Evolutionary conservation across 2,113 vertebrate genomes (phyloP).

Genomic region (Xenopus laevis): DNA sequence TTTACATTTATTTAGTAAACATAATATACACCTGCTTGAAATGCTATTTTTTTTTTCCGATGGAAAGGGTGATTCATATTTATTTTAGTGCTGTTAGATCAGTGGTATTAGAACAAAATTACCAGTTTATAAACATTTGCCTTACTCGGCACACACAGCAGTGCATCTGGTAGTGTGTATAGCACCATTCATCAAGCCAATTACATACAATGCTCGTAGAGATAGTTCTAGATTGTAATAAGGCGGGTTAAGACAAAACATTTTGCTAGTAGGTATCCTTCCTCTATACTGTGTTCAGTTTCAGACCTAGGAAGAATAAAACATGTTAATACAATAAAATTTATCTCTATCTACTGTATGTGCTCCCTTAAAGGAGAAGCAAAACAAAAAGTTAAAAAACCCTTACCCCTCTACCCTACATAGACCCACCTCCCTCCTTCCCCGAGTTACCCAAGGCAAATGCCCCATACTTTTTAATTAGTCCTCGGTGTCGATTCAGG

Average conservation of each 20-base stretch:
- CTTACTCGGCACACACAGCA: background rate
- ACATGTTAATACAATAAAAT: no score
- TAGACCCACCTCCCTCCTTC: no score
- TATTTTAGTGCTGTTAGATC: background rate
- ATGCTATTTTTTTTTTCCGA: background rate
- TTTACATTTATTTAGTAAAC: constrained; percentile 29
- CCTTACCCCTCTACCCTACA: no score
- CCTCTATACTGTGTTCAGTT: no score
- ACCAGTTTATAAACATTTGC: background rate
- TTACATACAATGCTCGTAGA: background rate
- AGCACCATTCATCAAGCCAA: background rate
- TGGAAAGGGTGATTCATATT: background rate
- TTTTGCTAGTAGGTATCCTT: no score
- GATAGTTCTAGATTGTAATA: background rate
- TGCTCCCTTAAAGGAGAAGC: no score
- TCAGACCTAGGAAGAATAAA: background rate
- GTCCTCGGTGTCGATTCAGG: no score
- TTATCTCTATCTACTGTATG: no score
- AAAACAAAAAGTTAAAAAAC: no score
- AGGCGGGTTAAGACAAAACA: constrained; percentile 1
- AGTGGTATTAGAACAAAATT: constrained; percentile 7
- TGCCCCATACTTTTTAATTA: no score
- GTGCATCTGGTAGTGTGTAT: background rate
- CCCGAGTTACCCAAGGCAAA: no score
- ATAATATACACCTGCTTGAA: constrained; percentile 23